Percentiles rank a stretch among this genome's conserved stretches.
Evolutionary conservation across 2,797 vertebrate genomes (phyloP).

Genomic region (Chelmon rostratus): DNA sequence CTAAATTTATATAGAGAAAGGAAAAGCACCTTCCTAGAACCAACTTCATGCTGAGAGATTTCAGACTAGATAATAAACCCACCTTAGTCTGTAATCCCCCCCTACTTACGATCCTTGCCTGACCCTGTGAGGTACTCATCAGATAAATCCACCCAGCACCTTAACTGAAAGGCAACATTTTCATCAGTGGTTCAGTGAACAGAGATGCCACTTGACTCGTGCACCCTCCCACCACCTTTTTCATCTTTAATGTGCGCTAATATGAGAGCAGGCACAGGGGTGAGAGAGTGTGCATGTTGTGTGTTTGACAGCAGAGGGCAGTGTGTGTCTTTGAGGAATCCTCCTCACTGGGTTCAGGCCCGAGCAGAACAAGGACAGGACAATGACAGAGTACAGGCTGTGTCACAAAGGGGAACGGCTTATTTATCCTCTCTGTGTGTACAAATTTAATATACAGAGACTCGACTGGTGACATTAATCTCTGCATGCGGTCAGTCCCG

Average conservation of each 20-base stretch:
- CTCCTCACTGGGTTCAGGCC: conserved; percentile 39
- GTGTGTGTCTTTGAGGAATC: conserved; percentile 66
- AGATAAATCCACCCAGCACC: conserved; percentile 44
- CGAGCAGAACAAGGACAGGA: conserved; percentile 50
- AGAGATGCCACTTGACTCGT: conserved; percentile 21
- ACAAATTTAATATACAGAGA: conserved; percentile 47
- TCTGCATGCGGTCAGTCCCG: conserved; percentile 45
- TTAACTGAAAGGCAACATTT: conserved; percentile 35
- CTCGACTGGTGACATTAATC: conserved; percentile 50
- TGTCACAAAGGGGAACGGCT: conserved; percentile 34
- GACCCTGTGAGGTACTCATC: conserved; percentile 9
- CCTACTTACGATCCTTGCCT: neutral
- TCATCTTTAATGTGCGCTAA: conserved; percentile 50
- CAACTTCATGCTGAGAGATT: conserved; percentile 26
- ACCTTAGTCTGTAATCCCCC: conserved; percentile 31
- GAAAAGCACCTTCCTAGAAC: conserved; percentile 53
- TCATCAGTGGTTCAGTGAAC: conserved; percentile 24
- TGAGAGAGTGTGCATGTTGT: conserved; percentile 52
- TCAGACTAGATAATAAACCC: conserved; percentile 46
- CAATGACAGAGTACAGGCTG: conserved; percentile 50
- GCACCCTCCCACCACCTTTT: conserved; percentile 17
- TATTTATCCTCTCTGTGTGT: conserved; percentile 49
- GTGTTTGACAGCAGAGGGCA: conserved; percentile 80
- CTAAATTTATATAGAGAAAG: conserved; percentile 31
- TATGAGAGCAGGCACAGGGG: conserved; percentile 33